phyloP scores from a whole-genome alignment of 2,888 invertebrate genomes.

The Eilema depressum region DNA sequence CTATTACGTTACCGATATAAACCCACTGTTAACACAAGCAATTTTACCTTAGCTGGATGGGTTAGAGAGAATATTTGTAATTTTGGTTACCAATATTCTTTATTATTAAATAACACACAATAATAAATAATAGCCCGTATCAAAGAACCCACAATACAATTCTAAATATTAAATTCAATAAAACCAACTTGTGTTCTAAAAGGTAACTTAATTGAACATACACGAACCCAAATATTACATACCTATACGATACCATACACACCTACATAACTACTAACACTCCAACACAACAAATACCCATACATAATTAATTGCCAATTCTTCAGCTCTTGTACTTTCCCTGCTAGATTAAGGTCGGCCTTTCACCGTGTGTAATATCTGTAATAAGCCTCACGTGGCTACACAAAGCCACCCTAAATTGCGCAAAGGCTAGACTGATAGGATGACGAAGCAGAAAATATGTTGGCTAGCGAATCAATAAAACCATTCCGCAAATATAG shows the following conservation, averaged over 20 bases:
- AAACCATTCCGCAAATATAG: slow-evolving; percentile 14
- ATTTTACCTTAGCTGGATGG: too few relatives aligned
- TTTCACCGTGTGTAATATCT: slow-evolving; percentile 8
- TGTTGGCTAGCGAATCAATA: slow-evolving; percentile 18
- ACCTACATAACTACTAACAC: not conserved
- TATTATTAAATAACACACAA: too few relatives aligned
- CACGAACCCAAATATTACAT: not conserved
- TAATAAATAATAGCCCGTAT: too few relatives aligned
- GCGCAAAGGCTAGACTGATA: slow-evolving; percentile 9
- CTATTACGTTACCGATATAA: too few relatives aligned
- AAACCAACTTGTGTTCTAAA: too few relatives aligned
- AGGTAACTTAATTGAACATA: not conserved
- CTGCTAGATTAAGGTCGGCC: slow-evolving; percentile 6
- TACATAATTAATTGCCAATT: not conserved
- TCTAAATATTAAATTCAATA: too few relatives aligned
- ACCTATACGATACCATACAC: not conserved
- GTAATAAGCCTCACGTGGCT: slow-evolving; percentile 13
- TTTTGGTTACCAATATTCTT: too few relatives aligned
- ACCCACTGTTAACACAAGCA: too few relatives aligned
- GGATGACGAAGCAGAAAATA: slow-evolving; percentile 23
- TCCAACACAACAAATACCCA: not conserved
- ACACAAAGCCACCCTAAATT: slow-evolving; percentile 9
- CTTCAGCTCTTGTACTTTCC: not conserved
- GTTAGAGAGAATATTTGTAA: too few relatives aligned
- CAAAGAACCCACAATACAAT: too few relatives aligned